Conservation (phyloP, 1,140 invertebrate genomes). For the Nomia melanderi region DNA sequence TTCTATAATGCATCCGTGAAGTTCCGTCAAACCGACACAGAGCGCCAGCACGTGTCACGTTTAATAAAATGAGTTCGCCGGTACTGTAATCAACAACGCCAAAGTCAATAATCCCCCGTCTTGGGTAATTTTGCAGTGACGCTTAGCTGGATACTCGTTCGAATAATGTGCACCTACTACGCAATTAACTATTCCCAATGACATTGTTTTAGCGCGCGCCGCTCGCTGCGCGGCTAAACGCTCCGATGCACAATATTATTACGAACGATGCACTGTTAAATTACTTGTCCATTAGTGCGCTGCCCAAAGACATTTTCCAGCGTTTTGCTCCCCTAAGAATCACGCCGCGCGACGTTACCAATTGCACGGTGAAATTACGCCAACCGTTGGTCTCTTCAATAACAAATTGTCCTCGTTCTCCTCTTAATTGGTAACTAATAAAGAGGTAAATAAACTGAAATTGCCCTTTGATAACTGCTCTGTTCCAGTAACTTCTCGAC, state of each 20-base stretch:
- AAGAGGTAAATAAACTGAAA: too few relatives aligned
- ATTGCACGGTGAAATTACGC: background rate
- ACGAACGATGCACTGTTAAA: background rate
- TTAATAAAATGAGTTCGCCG: too few relatives aligned
- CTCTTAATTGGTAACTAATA: background rate
- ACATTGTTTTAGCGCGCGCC: background rate
- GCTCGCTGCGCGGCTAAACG: background rate
- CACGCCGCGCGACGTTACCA: background rate
- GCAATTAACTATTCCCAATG: background rate
- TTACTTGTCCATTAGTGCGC: background rate
- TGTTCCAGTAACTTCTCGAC: too few relatives aligned
- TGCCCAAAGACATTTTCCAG: background rate
- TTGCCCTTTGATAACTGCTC: too few relatives aligned
- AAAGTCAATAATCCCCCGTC: too few relatives aligned
- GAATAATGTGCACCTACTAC: background rate
- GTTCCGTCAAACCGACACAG: too few relatives aligned
- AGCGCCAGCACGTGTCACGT: too few relatives aligned
- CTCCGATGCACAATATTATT: background rate
- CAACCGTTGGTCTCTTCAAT: too few relatives aligned
- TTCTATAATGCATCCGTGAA: too few relatives aligned
- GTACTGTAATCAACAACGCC: too few relatives aligned
- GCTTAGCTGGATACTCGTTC: too few relatives aligned
- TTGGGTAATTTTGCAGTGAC: too few relatives aligned
- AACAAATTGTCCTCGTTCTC: background rate
- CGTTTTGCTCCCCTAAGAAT: background rate